Evolutionary conservation across 37 sponge, comb jelly and placozoan species (phyloP).

Genomic region (Haliclona indistincta): DNA sequence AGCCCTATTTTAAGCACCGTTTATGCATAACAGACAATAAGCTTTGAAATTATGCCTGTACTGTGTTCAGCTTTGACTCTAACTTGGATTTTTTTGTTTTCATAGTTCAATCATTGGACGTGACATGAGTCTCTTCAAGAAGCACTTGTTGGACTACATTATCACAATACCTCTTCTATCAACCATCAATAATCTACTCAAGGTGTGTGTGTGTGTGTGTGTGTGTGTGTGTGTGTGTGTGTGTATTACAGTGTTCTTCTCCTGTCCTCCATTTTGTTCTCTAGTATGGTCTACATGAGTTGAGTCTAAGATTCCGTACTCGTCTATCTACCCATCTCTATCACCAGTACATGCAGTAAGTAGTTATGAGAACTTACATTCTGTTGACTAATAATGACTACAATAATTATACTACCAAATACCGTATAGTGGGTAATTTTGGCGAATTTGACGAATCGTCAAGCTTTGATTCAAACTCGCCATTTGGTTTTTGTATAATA

Average conservation of each 20-base stretch:
- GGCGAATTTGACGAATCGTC: not conserved
- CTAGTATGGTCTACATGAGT: constrained; percentile 83
- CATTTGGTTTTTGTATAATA: too few relatives aligned
- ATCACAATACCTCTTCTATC: constrained; percentile 89
- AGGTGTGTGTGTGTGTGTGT: constrained; percentile 21
- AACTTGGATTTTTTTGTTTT: not conserved
- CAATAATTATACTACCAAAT: too few relatives aligned
- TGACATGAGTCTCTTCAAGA: constrained; percentile 35
- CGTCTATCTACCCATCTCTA: constrained; percentile 77
- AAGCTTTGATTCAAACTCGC: not conserved
- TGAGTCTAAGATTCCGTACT: constrained; percentile 82
- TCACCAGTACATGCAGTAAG: constrained; percentile 71
- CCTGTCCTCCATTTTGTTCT: constrained; percentile 4
- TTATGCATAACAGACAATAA: not conserved
- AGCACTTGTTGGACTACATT: constrained; percentile 65
- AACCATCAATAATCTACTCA: not conserved
- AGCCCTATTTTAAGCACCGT: not conserved
- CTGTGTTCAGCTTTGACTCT: not conserved
- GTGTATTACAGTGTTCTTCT: not conserved
- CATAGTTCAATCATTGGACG: constrained; percentile 88
- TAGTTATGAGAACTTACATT: too few relatives aligned
- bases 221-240: too few relatives aligned
- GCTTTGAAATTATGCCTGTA: not conserved
- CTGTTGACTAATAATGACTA: too few relatives aligned
- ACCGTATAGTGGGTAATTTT: too few relatives aligned